phyloP scores from a whole-genome alignment of 2,797 vertebrate species.

The Melanotaenia trifasciata region DNA sequence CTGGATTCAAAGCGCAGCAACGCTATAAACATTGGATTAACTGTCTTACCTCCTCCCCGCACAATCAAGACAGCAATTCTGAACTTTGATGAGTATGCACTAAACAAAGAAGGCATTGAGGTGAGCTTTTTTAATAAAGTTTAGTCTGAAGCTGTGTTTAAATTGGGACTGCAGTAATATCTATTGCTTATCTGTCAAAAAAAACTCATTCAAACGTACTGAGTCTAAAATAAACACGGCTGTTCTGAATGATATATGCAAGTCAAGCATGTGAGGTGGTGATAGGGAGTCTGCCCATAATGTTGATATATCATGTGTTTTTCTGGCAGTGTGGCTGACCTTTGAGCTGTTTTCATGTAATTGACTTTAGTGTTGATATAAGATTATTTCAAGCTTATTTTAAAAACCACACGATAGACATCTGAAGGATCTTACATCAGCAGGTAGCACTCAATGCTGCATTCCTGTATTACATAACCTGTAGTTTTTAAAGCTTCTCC shows the following conservation, averaged over 20 bases:
- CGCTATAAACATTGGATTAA: conserved; percentile 97
- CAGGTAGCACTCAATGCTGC: conserved; percentile 58
- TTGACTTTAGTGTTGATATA: conserved; percentile 61
- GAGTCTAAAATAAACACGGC: not conserved
- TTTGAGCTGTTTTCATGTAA: conserved; percentile 43
- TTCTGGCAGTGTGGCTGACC: conserved; percentile 35
- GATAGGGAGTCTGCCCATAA: conserved; percentile 29
- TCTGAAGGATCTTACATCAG: conserved; percentile 52
- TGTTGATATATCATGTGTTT: conserved; percentile 47
- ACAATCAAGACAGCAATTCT: conserved; percentile 99
- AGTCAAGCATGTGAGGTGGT: not conserved
- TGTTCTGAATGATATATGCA: not conserved
- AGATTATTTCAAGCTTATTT: conserved; percentile 61
- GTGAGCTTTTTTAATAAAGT: conserved; percentile 79
- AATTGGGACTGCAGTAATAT: conserved; percentile 6
- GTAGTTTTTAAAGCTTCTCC: conserved; percentile 43
- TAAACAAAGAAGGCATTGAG: conserved; percentile 99
- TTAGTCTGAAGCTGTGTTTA: conserved; percentile 23
- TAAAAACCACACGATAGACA: conserved; percentile 46
- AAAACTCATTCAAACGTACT: not conserved
- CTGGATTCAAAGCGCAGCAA: conserved; percentile 98
- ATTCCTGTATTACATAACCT: conserved; percentile 65
- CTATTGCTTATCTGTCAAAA: conserved; percentile 1
- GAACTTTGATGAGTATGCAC: conserved; percentile 98
- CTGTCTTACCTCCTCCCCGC: conserved; percentile 94